Evolutionary conservation across 64 coral and sea anemone genomes (phyloP), one percentile per base, ranked within the genome.

Genomic region (Pocillopora verrucosa): DNA sequence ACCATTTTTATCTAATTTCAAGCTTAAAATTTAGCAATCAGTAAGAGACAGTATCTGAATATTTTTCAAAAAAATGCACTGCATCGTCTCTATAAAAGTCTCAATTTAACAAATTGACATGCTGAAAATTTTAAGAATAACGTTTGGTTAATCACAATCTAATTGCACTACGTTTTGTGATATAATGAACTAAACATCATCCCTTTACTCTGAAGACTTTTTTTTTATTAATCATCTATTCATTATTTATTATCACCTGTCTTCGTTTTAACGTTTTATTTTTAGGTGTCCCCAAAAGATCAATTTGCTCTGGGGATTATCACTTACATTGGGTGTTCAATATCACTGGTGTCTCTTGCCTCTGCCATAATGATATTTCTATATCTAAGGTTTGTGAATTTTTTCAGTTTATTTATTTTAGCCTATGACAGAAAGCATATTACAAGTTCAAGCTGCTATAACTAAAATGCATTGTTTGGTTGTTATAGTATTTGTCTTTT

Each of bases 301-400:
- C 5, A 77, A 17, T 16, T 51, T 16, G 45, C 75, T 9, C 38
- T 77, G 38, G 38, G 56, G 15, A 20, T 77, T 77, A 77, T 58
- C 34, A 77, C 75, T 10, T 77, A 77, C 75, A 57, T 77, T 77
- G 75, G 75, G 6, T 51, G 75, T 56, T 19, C 37, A 77, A 56
- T 77, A 77, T 77, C 75, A 77, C 38, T 77, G 10, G 38, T 77
- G 10, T 37, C 75, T n/a, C 75, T 77, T 56, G 16, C 75, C 13
- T 56, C 10, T 76, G 36, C 74, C 9, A 76, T 76, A 15, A 76
- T 76, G 11, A 51, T 76, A 37, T 76, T 76, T 38, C 45, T 76
- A 76, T 51, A 35, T 76, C 34, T 77, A 41, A 77, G 75, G 75
- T 70, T 70, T 24, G 67, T 70, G 25, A 20, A 24, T 11, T 20